Base-by-base conservation (phyloP, 2,113 vertebrate species). In the Sclerurus mexicanus region DNA sequence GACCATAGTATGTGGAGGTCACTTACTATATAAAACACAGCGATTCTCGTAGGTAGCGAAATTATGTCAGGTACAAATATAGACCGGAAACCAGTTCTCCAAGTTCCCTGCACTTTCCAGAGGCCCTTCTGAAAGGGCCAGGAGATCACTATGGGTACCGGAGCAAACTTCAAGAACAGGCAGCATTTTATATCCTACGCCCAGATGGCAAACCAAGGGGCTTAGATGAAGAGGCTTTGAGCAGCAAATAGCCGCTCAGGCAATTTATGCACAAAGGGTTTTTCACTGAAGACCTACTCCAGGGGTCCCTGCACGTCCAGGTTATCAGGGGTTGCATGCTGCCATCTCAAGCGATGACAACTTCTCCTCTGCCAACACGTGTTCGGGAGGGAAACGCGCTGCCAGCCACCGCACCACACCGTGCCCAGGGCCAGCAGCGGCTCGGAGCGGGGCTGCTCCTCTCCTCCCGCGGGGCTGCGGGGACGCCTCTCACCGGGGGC, bases 41-140 rank as follows among this genome's bases (percentile, higher is more conserved):
- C 4, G 3, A 33, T 30, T 50, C 68, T 72, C 1, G 7, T 50
- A 88, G 60, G 71, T 24, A 91, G 76, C 2, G 10, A 78, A 95
- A 73, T 86, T 95, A 46, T 83, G 95, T 92, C 82, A 93, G 24
- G 53, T 91, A 94, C 67, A 95, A 92, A 88, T 92, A 82, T 93
- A 93, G 96, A 85, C 83, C 63, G 4, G 83, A 79, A 63, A 81
- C 91, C 76, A 85, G 80, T 96, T 96, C 87, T 85, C 47, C 46
- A 68, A 95, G 84, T 83, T 91, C 44, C 59, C 60, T 95, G 33
- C 79, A 95, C 83, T 80, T 97, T 75, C 85, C 92, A 71, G 47
- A 90, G 88, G 79, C 76, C 82, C 67, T 93, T 74, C 59, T 37
- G n/a, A 49, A 46, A 87, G 50, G 73, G 46, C 46, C 7, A 3